A percentile compares a stretch with the other conserved stretches of the same genome.
These are phyloP conservation scores for Petromus typicus DNA, from an alignment of 2,113 vertebrate species.

Conservation along the genomic window DNA sequence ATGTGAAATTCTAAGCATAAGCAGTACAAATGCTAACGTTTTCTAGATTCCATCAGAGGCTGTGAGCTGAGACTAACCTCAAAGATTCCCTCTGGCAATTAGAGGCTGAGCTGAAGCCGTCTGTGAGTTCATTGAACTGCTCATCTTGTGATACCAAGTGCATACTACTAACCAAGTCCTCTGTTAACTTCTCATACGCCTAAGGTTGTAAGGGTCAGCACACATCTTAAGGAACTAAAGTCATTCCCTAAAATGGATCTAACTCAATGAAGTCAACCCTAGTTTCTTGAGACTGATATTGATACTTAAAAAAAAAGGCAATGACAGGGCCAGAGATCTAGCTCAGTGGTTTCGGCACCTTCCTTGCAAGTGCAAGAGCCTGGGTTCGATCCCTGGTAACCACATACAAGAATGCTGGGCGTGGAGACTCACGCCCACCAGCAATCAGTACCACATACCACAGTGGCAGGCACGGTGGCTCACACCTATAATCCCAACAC, in stretches of 20 bases:
- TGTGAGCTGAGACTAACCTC: not conserved
- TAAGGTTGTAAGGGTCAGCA: not conserved
- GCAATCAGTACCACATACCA: too few species aligned
- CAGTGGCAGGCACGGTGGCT: too few species aligned
- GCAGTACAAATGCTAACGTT: not conserved
- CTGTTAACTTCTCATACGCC: not conserved
- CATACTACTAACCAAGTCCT: not conserved
- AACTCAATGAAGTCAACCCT: not conserved
- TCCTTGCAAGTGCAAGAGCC: too few species aligned
- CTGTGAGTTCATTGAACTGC: not conserved
- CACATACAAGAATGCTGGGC: too few species aligned
- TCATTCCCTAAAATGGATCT: not conserved
- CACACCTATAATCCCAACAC: too few species aligned
- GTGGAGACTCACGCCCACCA: too few species aligned
- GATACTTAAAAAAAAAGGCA: not conserved
- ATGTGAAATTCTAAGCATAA: slow-evolving; percentile 9
- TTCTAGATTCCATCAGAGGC: not conserved
- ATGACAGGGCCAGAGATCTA: too few species aligned
- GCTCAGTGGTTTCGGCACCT: too few species aligned
- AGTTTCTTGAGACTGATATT: not conserved
- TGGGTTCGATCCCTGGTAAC: too few species aligned
- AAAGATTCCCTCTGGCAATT: not conserved
- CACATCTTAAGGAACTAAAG: not conserved
- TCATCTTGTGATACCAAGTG: not conserved
- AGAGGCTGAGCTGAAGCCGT: not conserved